These are phyloP conservation scores for Cebidichthys violaceus DNA, from an alignment of 2,113 vertebrate species.

Conservation along the genomic window DNA sequence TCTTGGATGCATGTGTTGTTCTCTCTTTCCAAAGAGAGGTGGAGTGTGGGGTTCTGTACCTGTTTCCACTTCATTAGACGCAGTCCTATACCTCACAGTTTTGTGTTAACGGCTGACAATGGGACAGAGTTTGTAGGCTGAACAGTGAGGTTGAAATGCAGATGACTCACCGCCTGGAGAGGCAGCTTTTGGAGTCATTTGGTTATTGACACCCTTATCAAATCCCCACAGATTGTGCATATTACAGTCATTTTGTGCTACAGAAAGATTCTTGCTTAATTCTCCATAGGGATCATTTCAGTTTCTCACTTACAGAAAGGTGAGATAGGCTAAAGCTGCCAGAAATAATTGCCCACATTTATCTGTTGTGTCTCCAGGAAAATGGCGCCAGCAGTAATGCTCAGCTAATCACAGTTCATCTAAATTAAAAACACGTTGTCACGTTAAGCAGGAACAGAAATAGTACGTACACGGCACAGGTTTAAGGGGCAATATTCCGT, in stretches of 20 bases:
- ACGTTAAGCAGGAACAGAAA: constrained; percentile 13
- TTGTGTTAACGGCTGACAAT: neutral
- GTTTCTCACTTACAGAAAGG: constrained; percentile 38
- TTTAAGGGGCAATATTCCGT: neutral
- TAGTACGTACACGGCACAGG: neutral
- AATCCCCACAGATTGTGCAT: neutral
- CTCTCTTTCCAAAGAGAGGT: neutral
- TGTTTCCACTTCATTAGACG: neutral
- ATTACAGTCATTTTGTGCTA: neutral
- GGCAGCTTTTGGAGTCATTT: neutral
- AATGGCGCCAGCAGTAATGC: constrained; percentile 37
- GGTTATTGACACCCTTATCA: constrained; percentile 17
- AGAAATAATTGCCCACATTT: constrained; percentile 58
- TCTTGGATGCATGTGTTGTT: neutral
- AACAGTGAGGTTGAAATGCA: neutral
- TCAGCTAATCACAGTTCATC: constrained; percentile 28
- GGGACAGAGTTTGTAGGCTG: constrained; percentile 4
- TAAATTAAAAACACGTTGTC: constrained; percentile 38
- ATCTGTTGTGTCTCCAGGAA: constrained; percentile 48
- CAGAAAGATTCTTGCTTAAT: constrained; percentile 22
- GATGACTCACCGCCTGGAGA: neutral
- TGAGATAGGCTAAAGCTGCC: constrained; percentile 31
- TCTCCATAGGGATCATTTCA: constrained; percentile 20
- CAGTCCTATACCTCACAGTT: neutral
- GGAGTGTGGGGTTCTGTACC: neutral